A percentile compares a stretch with the other conserved stretches of the same genome.
phyloP scores from a whole-genome alignment of 2,797 vertebrate genomes.

The Kryptopterus vitreolus region DNA sequence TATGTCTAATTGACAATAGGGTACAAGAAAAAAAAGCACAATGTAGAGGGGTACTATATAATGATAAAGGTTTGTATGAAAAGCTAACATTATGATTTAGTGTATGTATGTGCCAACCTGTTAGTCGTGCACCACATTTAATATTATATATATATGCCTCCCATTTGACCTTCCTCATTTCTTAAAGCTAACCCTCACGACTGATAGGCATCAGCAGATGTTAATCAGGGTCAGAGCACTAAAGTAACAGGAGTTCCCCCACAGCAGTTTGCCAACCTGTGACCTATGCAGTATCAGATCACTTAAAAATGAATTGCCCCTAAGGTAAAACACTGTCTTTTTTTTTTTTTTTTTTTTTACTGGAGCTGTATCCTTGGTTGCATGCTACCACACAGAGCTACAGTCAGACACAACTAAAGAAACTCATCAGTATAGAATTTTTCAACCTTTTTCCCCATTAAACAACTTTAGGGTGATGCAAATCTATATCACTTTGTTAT shows the following conservation, averaged over 20 bases:
- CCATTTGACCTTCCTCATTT: constrained; percentile 1
- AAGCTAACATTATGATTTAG: background rate
- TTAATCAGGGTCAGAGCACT: constrained; percentile 27
- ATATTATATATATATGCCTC: constrained; percentile 17
- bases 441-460: background rate
- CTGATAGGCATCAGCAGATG: constrained; percentile 34
- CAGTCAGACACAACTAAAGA: background rate
- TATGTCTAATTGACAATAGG: background rate
- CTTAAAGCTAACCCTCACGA: background rate
- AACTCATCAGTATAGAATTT: background rate
- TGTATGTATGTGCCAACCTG: background rate
- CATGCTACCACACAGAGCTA: background rate
- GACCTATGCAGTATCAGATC: constrained; percentile 26
- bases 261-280: constrained; percentile 26
- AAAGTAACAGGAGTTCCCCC: constrained; percentile 8
- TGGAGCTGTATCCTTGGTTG: background rate
- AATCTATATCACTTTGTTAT: background rate
- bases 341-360: background rate
- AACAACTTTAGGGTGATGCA: background rate
- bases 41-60: no score
- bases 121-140: background rate
- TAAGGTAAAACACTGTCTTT: constrained; percentile 9
- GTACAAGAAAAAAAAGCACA: background rate
- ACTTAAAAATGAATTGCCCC: constrained; percentile 16
- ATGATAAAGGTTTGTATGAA: background rate